These are phyloP conservation scores for Castor canadensis DNA, from an alignment of 2,113 vertebrate species.

Conservation along the genomic window DNA sequence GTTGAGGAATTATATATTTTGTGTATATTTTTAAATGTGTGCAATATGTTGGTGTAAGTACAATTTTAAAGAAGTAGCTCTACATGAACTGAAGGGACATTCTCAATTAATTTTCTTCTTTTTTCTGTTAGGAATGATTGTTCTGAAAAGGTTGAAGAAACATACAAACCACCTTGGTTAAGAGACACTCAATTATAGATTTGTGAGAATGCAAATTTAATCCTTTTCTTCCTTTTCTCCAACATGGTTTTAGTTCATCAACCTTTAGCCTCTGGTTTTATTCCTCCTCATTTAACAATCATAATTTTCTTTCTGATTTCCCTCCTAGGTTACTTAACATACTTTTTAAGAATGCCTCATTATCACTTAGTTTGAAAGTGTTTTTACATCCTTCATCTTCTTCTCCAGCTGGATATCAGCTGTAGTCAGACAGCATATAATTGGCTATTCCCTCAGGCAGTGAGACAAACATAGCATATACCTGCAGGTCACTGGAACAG, in stretches of 20 bases:
- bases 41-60: not conserved
- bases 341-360: not conserved
- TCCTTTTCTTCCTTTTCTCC: not conserved
- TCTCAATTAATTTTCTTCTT: not conserved
- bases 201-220: not conserved
- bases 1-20: not conserved
- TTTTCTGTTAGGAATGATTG: not conserved
- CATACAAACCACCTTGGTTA: not conserved
- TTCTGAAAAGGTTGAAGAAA: not conserved
- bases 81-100: not conserved
- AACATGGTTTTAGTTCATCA: not conserved
- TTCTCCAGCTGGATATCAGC: not conserved
- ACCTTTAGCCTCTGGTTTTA: not conserved
- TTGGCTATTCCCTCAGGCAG: conserved; percentile 45
- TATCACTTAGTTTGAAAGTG: conserved; percentile 4
- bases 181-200: not conserved
- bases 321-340: not conserved
- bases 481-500: conserved; percentile 29
- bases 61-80: not conserved
- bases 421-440: not conserved
- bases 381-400: conserved; percentile 1
- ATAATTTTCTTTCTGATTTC: not conserved
- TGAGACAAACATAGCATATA: not conserved
- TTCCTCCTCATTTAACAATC: not conserved
- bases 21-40: not conserved